These are phyloP conservation scores for Leptatherina wallacei DNA, from an alignment of 2,797 vertebrate species.

Conservation along the genomic window DNA sequence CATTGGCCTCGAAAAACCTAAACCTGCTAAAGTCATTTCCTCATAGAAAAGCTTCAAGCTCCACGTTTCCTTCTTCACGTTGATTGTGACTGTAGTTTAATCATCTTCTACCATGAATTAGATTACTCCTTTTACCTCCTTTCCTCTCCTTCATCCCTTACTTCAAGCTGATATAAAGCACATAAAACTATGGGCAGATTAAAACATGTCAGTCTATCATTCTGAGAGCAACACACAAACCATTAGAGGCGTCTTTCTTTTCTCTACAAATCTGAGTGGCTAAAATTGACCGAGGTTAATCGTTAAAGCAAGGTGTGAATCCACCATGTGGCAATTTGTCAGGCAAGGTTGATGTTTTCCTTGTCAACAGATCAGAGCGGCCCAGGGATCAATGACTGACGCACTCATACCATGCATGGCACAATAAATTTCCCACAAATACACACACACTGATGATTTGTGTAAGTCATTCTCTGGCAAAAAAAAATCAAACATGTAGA, in stretches of 20 bases:
- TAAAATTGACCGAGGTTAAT: conserved; percentile 15
- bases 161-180: neutral
- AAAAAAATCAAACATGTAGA: conserved; percentile 11
- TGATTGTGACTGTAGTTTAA: neutral
- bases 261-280: conserved; percentile 18
- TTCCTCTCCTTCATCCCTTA: neutral
- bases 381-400: conserved; percentile 29
- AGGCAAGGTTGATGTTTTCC: conserved; percentile 17
- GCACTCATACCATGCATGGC: conserved; percentile 18
- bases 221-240: neutral
- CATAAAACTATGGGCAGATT: neutral
- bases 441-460: conserved; percentile 7
- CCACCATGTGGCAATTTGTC: conserved; percentile 4
- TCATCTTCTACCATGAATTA: neutral
- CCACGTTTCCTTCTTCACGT: neutral
- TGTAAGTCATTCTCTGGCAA: conserved; percentile 12
- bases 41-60: neutral
- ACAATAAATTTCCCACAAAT: conserved; percentile 20
- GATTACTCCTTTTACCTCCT: neutral
- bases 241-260: conserved; percentile 1
- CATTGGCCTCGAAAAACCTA: neutral
- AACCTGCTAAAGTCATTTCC: neutral
- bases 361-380: conserved; percentile 24
- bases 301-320: conserved; percentile 22
- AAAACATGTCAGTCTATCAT: neutral